A percentile compares a stretch with the other conserved stretches of the same genome.
These are phyloP conservation scores for Gulo gulo DNA, from an alignment of 2,113 vertebrate genomes.

Conservation along the genomic window DNA sequence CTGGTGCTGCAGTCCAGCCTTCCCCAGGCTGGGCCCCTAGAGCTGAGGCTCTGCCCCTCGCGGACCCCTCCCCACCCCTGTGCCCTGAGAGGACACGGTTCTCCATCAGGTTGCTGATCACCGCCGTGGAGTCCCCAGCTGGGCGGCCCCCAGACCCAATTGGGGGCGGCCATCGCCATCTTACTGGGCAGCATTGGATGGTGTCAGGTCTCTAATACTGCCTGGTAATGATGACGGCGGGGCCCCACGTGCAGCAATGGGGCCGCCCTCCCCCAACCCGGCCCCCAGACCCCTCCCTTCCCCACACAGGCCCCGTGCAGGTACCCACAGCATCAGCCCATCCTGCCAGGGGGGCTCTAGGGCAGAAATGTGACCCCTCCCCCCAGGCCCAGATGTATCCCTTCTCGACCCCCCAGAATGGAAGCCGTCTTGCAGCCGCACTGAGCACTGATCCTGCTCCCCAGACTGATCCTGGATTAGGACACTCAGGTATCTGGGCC, in stretches of 20 bases:
- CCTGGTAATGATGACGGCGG: conserved; percentile 99
- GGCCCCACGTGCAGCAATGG: conserved; percentile 83
- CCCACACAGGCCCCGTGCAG: background rate
- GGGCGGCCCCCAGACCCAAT: conserved; percentile 59
- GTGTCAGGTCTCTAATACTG: conserved; percentile 98
- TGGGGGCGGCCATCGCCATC: conserved; percentile 91
- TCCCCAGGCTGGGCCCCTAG: background rate
- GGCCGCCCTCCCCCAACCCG: conserved; percentile 32
- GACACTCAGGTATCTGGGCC: background rate
- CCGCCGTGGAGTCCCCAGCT: background rate
- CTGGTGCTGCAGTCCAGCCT: background rate
- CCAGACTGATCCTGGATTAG: background rate
- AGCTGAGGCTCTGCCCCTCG: background rate
- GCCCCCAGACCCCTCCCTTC: background rate
- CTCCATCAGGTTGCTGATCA: background rate
- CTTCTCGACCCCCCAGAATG: background rate
- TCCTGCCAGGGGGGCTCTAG: background rate
- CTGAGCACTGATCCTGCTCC: background rate
- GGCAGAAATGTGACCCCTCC: background rate
- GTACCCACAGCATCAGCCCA: background rate
- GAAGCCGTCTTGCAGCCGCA: background rate
- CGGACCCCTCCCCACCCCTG: background rate
- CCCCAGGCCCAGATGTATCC: background rate
- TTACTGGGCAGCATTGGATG: conserved; percentile 99
- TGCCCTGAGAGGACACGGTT: background rate